Percentiles rank a stretch among this genome's conserved stretches.
Conservation (phyloP, 2,888 invertebrate genomes). For the Zele albiditarsus region DNA sequence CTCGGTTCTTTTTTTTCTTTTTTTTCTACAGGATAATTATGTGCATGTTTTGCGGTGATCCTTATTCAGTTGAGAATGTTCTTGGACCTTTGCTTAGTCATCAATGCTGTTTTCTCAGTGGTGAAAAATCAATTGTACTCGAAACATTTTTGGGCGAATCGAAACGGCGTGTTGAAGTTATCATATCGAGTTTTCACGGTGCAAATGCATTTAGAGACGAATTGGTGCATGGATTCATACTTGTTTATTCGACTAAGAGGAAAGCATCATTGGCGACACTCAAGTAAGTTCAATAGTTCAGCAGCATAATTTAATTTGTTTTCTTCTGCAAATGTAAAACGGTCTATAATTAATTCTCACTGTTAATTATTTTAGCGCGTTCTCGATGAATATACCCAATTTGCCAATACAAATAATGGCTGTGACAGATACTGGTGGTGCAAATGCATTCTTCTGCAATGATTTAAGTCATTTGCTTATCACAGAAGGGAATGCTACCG, state of each 20-base stretch:
- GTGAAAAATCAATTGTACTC: conserved; percentile 90
- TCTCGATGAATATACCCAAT: conserved; percentile 94
- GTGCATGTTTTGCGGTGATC: conserved; percentile 97
- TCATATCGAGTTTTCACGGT: conserved; percentile 95
- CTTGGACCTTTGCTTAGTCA: conserved; percentile 90
- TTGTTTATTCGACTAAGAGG: conserved; percentile 95
- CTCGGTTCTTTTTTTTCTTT: no score
- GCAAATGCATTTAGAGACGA: conserved; percentile 94
- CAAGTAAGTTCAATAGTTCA: conserved; percentile 77
- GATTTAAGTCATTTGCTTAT: conserved; percentile 92
- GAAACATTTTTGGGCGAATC: conserved; percentile 94
- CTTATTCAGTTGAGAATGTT: conserved; percentile 91
- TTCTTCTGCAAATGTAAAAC: no score
- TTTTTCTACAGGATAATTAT: conserved; percentile 83
- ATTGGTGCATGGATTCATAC: conserved; percentile 94
- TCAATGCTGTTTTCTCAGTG: conserved; percentile 89
- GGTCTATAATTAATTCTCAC: not conserved
- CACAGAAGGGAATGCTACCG: conserved; percentile 93
- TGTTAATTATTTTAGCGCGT: conserved; percentile 79
- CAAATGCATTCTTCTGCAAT: conserved; percentile 91
- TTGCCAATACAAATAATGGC: conserved; percentile 95
- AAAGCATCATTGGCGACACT: conserved; percentile 95
- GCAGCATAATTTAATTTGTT: no score
- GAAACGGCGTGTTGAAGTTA: conserved; percentile 91
- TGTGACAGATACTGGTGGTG: conserved; percentile 91